phyloP scores from a whole-genome alignment of 1,140 invertebrate species.

The Bombus superbus region DNA sequence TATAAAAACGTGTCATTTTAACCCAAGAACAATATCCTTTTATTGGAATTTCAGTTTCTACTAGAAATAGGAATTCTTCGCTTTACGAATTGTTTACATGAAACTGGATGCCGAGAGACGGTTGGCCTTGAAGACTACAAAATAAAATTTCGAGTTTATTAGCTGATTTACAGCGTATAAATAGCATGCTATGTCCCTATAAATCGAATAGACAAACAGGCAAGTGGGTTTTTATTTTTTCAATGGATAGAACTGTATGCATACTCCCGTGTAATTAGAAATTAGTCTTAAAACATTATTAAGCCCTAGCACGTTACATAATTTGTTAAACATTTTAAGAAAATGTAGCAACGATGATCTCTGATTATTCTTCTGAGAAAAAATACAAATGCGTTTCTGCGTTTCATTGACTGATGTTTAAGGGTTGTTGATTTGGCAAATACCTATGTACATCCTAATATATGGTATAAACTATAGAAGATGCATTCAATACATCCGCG shows the following conservation, averaged over 20 bases:
- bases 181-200: not conserved
- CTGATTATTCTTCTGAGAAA: not conserved
- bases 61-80: too few species aligned
- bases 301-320: too few species aligned
- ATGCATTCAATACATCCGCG: slow-evolving; percentile 18
- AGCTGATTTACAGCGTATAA: not conserved
- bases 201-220: not conserved
- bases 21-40: not conserved
- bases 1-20: not conserved
- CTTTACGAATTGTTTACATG: slow-evolving; percentile 25
- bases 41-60: not conserved
- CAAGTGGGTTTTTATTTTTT: not conserved
- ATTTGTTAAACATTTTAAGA: not conserved
- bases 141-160: slow-evolving; percentile 13
- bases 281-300: too few species aligned
- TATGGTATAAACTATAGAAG: slow-evolving; percentile 41
- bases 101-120: not conserved
- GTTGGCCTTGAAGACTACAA: slow-evolving; percentile 7
- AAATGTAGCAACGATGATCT: not conserved
- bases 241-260: too few species aligned
- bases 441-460: slow-evolving; percentile 2
- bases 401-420: not conserved
- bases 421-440: slow-evolving; percentile 39
- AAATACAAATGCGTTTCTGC: not conserved
- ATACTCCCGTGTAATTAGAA: too few species aligned